A percentile compares a stretch with the other conserved stretches of the same genome.
phyloP scores from a whole-genome alignment of 2,113 vertebrate genomes.

The Cyprinodon variegatus region DNA sequence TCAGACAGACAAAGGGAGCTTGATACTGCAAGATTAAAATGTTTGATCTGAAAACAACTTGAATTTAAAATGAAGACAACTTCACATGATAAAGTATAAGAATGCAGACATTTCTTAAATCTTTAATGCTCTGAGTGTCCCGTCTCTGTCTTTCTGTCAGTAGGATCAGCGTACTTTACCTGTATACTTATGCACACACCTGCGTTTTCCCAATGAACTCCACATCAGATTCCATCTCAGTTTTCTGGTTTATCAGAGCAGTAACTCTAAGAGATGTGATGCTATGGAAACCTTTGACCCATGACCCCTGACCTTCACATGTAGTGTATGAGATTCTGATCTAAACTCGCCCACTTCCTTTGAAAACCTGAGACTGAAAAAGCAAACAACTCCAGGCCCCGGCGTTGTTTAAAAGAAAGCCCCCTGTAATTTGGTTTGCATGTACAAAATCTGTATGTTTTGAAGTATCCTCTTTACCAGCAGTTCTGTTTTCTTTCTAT shows the following conservation, averaged over 20 bases:
- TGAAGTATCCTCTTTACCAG: constrained; percentile 6
- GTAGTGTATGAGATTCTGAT: constrained; percentile 59
- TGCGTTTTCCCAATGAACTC: constrained; percentile 29
- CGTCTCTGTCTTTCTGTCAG: not conserved
- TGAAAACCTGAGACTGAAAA: constrained; percentile 66
- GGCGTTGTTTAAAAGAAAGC: constrained; percentile 26
- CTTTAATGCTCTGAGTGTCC: not conserved
- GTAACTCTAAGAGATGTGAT: constrained; percentile 57
- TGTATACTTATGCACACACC: constrained; percentile 23
- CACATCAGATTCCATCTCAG: constrained; percentile 34
- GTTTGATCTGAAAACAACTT: not conserved
- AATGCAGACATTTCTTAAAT: not conserved
- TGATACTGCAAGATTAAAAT: not conserved
- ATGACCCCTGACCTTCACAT: constrained; percentile 66
- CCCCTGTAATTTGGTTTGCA: not conserved
- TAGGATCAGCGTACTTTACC: not conserved
- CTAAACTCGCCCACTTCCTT: constrained; percentile 64
- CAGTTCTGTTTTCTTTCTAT: constrained; percentile 10
- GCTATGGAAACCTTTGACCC: constrained; percentile 69
- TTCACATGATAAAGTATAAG: not conserved
- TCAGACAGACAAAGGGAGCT: no score
- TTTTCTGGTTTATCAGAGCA: constrained; percentile 32
- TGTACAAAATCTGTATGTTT: constrained; percentile 5
- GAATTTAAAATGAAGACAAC: not conserved
- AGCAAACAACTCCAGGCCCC: constrained; percentile 63